These are phyloP conservation scores for Cyprinodon diabolis DNA, from an alignment of 2,797 vertebrate species.

Conservation along the genomic window DNA sequence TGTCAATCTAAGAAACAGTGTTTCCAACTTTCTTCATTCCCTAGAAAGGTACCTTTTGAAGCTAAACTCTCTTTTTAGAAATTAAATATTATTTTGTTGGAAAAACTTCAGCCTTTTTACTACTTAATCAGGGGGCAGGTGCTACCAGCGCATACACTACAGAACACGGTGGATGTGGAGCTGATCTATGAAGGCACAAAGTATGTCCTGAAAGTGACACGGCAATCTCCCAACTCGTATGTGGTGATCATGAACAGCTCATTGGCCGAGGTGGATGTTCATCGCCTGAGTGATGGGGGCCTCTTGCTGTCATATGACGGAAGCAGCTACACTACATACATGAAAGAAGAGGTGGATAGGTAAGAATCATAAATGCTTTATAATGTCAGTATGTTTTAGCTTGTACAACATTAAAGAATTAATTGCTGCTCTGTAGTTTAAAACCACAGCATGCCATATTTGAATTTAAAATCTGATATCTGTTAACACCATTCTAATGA, in stretches of 20 bases:
- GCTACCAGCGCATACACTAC: conserved; percentile 92
- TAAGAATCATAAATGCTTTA: conserved; percentile 45
- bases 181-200: conserved; percentile 96
- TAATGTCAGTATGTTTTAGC: not conserved
- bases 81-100: not conserved
- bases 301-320: conserved; percentile 95
- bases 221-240: conserved; percentile 96
- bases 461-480: not conserved
- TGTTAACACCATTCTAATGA: not conserved
- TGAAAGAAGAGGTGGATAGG: conserved; percentile 99
- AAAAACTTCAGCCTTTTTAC: not conserved
- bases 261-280: conserved; percentile 93
- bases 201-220: conserved; percentile 93
- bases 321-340: conserved; percentile 98
- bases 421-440: not conserved
- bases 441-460: not conserved
- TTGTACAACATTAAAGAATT: not conserved
- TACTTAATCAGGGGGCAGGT: conserved; percentile 88
- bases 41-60: conserved; percentile 88
- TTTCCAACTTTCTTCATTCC: conserved; percentile 98
- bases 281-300: conserved; percentile 95
- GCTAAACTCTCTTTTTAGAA: not conserved
- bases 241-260: conserved; percentile 97
- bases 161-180: conserved; percentile 95
- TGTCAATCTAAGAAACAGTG: conserved; percentile 91